Conservation (phyloP, 2,797 vertebrate genomes). For the Anguilla megastoma region DNA sequence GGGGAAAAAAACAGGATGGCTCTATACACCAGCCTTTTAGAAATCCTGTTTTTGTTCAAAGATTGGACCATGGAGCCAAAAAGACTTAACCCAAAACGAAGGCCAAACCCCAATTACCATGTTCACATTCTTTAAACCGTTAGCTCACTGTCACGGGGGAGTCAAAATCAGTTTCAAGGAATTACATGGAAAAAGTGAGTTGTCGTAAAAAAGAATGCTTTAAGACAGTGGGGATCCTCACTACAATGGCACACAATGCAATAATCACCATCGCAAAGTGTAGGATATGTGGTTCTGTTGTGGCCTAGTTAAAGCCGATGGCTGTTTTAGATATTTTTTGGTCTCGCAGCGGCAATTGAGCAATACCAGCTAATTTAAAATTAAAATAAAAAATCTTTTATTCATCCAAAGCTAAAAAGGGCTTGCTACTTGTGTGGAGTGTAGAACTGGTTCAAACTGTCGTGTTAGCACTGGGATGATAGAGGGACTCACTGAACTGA, state of each 20-base stretch:
- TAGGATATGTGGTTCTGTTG: conserved; percentile 20
- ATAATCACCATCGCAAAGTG: conserved; percentile 53
- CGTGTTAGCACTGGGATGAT: conserved; percentile 31
- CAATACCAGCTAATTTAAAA: conserved; percentile 38
- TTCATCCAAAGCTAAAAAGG: conserved; percentile 35
- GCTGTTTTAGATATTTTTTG: conserved; percentile 45
- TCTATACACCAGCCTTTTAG: conserved; percentile 48
- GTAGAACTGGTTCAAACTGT: conserved; percentile 33
- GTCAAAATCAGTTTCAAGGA: conserved; percentile 64
- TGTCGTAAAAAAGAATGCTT: conserved; percentile 61
- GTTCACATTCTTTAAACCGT: conserved; percentile 68
- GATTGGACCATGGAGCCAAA: conserved; percentile 48
- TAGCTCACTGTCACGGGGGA: conserved; percentile 76
- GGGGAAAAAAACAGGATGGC: background rate
- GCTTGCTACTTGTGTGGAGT: conserved; percentile 20
- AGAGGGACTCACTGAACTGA: background rate
- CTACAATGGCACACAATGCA: conserved; percentile 29
- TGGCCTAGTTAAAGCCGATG: conserved; percentile 36
- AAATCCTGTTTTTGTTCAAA: conserved; percentile 56
- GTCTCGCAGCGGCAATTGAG: conserved; percentile 20
- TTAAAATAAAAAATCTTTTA: conserved; percentile 37
- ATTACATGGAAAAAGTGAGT: conserved; percentile 72
- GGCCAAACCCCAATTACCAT: conserved; percentile 63
- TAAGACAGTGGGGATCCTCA: conserved; percentile 54
- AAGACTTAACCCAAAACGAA: conserved; percentile 57